Evolutionary conservation across 2,797 vertebrate species (phyloP).

Genomic region (Pantherophis alleghaniensis): DNA sequence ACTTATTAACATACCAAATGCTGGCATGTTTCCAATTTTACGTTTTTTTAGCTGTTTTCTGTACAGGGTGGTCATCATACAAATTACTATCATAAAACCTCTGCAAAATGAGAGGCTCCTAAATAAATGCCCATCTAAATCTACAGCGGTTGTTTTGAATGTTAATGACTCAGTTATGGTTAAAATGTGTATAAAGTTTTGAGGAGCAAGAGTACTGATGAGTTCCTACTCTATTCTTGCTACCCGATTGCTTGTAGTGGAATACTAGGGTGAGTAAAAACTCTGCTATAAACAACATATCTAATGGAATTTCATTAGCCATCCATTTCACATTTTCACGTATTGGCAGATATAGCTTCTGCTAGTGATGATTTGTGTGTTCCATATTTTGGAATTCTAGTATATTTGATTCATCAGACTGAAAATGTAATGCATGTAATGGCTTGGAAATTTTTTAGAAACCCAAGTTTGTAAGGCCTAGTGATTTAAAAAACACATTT

Average conservation of each 20-base stretch:
- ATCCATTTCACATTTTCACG: neutral
- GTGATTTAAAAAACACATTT: neutral
- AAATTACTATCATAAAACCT: conserved; percentile 56
- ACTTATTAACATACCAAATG: conserved; percentile 54
- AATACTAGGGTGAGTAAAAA: neutral
- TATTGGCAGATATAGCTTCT: neutral
- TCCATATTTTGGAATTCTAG: neutral
- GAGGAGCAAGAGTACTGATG: neutral
- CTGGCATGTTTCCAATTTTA: conserved; percentile 60
- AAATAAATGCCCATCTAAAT: conserved; percentile 69
- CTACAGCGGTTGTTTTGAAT: conserved; percentile 41
- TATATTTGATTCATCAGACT: neutral
- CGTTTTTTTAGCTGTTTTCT: conserved; percentile 52
- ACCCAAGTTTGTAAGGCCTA: neutral
- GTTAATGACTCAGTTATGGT: neutral
- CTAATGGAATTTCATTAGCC: neutral
- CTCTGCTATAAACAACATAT: neutral
- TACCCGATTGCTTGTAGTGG: neutral
- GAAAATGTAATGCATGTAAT: neutral
- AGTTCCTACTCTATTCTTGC: neutral
- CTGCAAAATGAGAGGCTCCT: conserved; percentile 55
- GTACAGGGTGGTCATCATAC: conserved; percentile 45
- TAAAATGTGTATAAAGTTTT: neutral
- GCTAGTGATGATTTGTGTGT: neutral
- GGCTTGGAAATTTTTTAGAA: neutral